Evolutionary conservation across 2,113 vertebrate genomes (phyloP).

Genomic region (Clinocottus analis): DNA sequence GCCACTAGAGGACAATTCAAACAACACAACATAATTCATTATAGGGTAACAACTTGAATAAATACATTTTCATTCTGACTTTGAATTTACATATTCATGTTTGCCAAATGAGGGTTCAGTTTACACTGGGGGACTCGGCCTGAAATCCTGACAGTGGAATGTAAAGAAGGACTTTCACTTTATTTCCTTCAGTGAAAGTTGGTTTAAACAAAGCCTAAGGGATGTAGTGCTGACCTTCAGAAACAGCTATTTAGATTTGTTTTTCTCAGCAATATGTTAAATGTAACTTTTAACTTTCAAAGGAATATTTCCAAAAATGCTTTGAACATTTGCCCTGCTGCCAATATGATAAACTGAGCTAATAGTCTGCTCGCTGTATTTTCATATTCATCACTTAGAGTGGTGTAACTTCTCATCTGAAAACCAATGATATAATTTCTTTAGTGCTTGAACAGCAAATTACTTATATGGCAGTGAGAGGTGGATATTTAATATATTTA

Average conservation of each 20-base stretch:
- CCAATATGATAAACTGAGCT: too few relatives aligned
- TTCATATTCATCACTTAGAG: too few relatives aligned
- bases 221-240: background rate
- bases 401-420: background rate
- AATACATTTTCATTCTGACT: constrained; percentile 11
- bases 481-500: background rate
- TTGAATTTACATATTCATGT: constrained; percentile 54
- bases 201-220: constrained; percentile 20
- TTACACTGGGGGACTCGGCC: constrained; percentile 1
- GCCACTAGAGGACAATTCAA: constrained; percentile 7
- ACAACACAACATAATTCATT: constrained; percentile 1
- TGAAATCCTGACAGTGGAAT: constrained; percentile 11
- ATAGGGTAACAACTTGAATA: constrained; percentile 16
- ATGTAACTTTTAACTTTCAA: constrained; percentile 15
- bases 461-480: background rate
- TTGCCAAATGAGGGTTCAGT: constrained; percentile 17
- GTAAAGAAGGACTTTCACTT: constrained; percentile 15
- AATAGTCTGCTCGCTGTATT: too few relatives aligned
- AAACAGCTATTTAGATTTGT: background rate
- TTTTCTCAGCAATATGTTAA: constrained; percentile 7
- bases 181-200: background rate
- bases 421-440: background rate
- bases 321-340: too few relatives aligned
- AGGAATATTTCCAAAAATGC: background rate
- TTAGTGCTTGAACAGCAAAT: background rate